Percentiles rank a stretch among this genome's conserved stretches.
Conservation (phyloP, 2,113 vertebrate genomes). For the Engystomops pustulosus region DNA sequence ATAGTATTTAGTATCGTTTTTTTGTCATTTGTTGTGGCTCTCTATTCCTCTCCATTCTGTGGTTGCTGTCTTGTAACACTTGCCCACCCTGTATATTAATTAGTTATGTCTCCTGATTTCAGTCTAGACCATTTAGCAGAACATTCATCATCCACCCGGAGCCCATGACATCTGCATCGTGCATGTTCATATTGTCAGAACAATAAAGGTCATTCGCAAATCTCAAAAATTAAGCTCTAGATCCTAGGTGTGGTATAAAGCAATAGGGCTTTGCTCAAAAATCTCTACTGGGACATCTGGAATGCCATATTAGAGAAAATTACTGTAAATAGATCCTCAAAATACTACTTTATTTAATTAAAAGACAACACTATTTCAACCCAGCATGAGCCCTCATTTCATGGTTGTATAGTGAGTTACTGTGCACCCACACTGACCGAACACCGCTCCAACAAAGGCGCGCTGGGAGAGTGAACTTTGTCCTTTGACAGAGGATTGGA, state of each 20-base stretch:
- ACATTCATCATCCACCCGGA: neutral
- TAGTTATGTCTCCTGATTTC: neutral
- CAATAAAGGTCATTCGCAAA: conserved; percentile 13
- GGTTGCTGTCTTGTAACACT: neutral
- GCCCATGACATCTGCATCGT: neutral
- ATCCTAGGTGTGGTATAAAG: neutral
- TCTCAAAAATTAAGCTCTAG: neutral
- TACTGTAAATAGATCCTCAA: too few relatives aligned
- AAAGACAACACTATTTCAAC: too few relatives aligned
- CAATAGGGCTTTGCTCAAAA: too few relatives aligned
- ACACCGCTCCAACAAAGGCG: too few relatives aligned
- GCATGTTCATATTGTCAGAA: neutral
- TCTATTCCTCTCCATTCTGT: neutral
- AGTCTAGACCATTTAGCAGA: conserved; percentile 18
- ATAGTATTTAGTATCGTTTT: neutral
- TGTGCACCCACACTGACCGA: too few relatives aligned
- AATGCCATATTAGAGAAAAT: too few relatives aligned
- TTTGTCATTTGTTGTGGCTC: neutral
- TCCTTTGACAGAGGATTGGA: too few relatives aligned
- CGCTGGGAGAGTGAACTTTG: too few relatives aligned
- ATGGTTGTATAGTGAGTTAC: too few relatives aligned
- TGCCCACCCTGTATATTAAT: neutral
- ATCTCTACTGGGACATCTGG: too few relatives aligned
- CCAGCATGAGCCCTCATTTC: too few relatives aligned
- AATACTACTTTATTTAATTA: too few relatives aligned